These are phyloP conservation scores for Corvus moneduloides DNA, from an alignment of 2,113 vertebrate species.

Conservation along the genomic window DNA sequence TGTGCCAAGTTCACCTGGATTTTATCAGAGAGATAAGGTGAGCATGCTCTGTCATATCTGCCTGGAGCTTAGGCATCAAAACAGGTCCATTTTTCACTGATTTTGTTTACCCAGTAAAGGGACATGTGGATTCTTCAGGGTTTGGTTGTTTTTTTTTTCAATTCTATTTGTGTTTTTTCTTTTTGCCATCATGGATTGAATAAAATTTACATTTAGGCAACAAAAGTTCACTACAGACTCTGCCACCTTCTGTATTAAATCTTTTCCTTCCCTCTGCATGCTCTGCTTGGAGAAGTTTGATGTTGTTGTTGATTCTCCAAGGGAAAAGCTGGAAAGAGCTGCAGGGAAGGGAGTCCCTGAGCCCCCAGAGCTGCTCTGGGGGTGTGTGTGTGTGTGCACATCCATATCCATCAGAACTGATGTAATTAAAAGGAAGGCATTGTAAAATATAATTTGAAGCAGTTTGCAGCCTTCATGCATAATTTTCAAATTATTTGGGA, in stretches of 20 bases:
- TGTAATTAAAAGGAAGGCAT: background rate
- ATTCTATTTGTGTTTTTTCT: background rate
- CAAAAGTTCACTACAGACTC: background rate
- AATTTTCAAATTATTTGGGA: background rate
- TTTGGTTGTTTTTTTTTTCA: background rate
- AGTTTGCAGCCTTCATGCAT: background rate
- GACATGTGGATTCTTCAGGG: background rate
- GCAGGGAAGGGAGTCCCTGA: background rate
- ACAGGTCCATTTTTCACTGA: background rate
- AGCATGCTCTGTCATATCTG: background rate
- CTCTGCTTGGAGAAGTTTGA: background rate
- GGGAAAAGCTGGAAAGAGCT: background rate
- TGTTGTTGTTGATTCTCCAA: background rate
- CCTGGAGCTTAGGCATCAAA: background rate
- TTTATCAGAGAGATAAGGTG: background rate
- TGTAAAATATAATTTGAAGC: background rate
- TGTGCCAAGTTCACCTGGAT: background rate
- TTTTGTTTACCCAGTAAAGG: background rate
- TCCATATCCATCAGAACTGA: background rate
- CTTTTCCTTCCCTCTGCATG: background rate
- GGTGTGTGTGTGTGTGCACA: background rate
- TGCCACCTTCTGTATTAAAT: background rate
- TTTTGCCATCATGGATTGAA: fast-evolving
- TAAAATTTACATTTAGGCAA: background rate
- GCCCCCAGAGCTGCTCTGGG: background rate